Conservation (phyloP, 2,113 vertebrate species). For the Pycnonotus jocosus region DNA sequence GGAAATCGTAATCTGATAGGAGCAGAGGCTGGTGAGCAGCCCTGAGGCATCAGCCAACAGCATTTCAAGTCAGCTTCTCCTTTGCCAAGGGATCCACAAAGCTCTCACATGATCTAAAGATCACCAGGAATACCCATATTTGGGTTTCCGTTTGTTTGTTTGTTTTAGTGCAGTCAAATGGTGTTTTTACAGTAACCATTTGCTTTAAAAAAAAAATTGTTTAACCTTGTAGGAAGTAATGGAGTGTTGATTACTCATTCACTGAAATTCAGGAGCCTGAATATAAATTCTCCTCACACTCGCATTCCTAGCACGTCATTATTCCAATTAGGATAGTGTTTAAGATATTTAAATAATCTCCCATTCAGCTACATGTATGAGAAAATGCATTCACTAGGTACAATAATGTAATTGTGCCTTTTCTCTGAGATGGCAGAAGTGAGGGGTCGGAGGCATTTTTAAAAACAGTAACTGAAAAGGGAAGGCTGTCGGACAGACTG, state of each 20-base stretch:
- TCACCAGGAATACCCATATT: background rate
- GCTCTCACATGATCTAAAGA: background rate
- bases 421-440: background rate
- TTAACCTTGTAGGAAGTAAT: constrained; percentile 2
- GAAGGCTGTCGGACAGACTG: background rate
- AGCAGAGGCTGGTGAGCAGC: background rate
- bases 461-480: background rate
- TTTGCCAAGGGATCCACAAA: background rate
- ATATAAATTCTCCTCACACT: background rate
- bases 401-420: constrained; percentile 46
- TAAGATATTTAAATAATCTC: constrained; percentile 29
- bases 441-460: background rate
- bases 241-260: constrained; percentile 11
- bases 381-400: constrained; percentile 27
- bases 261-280: background rate
- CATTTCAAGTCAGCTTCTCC: background rate
- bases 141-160: background rate
- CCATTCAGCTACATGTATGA: constrained; percentile 21
- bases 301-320: background rate
- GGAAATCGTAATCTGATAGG: no score
- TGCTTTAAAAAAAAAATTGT: background rate
- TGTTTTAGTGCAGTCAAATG: background rate
- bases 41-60: background rate
- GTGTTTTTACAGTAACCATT: background rate
- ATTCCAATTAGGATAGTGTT: constrained; percentile 1